Percentiles rank a stretch among this genome's conserved stretches.
Evolutionary conservation across 2,113 vertebrate genomes (phyloP).

Genomic region (Eupsittula cactorum): DNA sequence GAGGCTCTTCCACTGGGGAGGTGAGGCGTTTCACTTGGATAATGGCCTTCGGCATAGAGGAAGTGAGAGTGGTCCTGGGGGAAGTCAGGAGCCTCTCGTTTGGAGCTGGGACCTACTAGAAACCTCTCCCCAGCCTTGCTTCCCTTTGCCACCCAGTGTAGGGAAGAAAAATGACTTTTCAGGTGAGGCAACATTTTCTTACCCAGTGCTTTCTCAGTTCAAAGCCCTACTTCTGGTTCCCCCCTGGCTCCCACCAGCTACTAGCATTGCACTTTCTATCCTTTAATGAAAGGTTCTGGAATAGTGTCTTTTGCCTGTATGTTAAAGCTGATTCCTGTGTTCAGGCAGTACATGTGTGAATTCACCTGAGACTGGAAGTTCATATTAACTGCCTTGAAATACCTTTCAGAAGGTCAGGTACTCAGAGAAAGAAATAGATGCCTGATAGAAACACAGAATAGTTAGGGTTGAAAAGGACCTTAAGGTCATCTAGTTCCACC

Average conservation of each 20-base stretch:
- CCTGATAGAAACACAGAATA: no score
- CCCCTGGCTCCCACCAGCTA: not conserved
- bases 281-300: not conserved
- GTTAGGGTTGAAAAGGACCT: no score
- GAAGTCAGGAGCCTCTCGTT: fast-evolving
- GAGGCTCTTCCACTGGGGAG: not conserved
- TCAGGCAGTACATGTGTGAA: fast-evolving
- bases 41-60: not conserved
- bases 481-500: no score
- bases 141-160: not conserved
- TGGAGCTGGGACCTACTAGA: not conserved
- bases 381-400: not conserved
- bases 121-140: not conserved
- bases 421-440: not conserved
- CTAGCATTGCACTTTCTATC: not conserved
- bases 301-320: no score
- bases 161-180: not conserved
- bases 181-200: not conserved
- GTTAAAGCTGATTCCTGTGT: not conserved
- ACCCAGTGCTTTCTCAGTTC: not conserved
- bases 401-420: fast-evolving
- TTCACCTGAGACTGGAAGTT: not conserved
- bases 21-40: not conserved
- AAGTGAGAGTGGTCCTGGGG: fast-evolving
- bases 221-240: not conserved